Evolutionary conservation across 2,797 vertebrate genomes (phyloP), one percentile per base, ranked within the genome.

Genomic region (Galago senegalensis): DNA sequence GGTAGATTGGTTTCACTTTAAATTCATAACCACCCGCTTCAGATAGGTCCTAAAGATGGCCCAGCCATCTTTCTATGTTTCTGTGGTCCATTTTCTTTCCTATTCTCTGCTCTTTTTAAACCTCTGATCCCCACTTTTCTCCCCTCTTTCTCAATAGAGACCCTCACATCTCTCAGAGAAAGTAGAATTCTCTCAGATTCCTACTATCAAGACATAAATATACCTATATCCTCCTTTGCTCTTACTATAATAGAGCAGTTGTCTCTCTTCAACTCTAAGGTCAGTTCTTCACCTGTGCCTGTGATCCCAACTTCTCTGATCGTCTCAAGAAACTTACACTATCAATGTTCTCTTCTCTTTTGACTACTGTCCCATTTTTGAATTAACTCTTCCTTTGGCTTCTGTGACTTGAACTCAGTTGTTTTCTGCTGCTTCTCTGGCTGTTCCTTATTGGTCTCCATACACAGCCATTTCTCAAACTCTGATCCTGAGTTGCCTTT

Each of bases 231-330:
- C 37, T 85, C 56, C 53, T 96, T 84, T 84, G 37, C 21, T 70
- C 31, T 11, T 91, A 7, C 65, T 67, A 0, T 58, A 29, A 34
- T 34, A 89, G n/a, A 93, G 40, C 37, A 93, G 23, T 18, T 87
- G 20, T 72, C 49, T 2, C 10, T 85, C 87, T 27, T 89, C 73
- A 60, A 83, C 20, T n/a, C 31, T 46, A 81, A 93, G 60, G 40
- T 89, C 49, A 83, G 0, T 82, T 69, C 53, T 34, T 94, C 10
- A 75, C 27, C 37, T 79, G 29, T 75, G 16, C 69, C 61, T 91
- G 85, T 94, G 72, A 87, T 61, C 40, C n/a, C 29, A 9, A 89
- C 61, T 94, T 88, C 21, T 91, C 61, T 81, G 84, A 94, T 70
- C 34, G 63, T 94, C 72, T 88, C 40, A 90, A 67, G 84, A 96